These are phyloP conservation scores for Mastomys coucha DNA, from an alignment of 2,113 vertebrate genomes.

Conservation along the genomic window DNA sequence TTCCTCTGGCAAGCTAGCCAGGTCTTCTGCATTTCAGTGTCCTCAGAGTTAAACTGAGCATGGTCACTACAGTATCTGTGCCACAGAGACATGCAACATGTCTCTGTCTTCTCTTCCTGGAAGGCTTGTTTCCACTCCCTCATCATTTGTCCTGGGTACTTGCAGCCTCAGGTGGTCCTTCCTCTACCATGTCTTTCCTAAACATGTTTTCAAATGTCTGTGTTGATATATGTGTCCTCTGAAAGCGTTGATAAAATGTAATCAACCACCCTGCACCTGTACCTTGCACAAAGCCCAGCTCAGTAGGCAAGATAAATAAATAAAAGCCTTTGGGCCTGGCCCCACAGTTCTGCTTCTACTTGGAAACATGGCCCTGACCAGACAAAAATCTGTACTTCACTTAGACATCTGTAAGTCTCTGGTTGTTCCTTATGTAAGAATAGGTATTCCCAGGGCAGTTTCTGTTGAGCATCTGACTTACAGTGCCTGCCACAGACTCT, in stretches of 20 bases:
- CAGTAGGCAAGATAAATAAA: background rate
- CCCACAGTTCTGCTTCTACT: background rate
- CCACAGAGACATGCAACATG: fast-evolving
- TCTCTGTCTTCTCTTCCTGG: background rate
- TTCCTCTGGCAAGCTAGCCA: background rate
- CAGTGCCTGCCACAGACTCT: background rate
- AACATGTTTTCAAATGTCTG: background rate
- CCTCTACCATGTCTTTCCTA: background rate
- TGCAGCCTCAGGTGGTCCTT: background rate
- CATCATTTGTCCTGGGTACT: too few species aligned
- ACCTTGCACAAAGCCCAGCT: background rate
- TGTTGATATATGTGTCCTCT: background rate
- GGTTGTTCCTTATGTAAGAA: conserved; percentile 39
- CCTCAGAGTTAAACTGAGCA: background rate
- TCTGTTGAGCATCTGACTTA: background rate
- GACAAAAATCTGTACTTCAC: background rate
- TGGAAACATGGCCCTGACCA: background rate
- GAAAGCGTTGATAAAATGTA: background rate
- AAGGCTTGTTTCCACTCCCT: background rate
- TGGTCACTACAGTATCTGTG: background rate
- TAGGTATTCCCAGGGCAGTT: background rate
- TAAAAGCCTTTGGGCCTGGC: background rate
- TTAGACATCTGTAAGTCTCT: conserved; percentile 35
- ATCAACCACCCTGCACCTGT: background rate
- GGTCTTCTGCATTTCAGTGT: background rate